Evolutionary conservation across 2,113 vertebrate species (phyloP), one percentile per base, ranked within the genome.

Genomic region (Tapirus terrestris): DNA sequence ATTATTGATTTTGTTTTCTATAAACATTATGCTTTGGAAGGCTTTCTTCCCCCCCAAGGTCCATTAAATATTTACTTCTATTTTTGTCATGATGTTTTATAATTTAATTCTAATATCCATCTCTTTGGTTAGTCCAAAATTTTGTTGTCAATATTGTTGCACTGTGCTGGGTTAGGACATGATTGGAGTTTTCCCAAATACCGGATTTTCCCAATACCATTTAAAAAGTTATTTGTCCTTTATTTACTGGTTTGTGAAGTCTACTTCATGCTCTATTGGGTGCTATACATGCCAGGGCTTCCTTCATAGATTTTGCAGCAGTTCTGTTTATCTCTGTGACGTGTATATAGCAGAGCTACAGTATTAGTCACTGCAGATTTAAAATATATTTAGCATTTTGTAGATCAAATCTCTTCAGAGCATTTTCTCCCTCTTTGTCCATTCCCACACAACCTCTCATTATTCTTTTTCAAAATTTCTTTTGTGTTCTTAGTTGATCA

Each of bases 61-160:
- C 43, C 33, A 82, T 82, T 81, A 67, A 76, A 60, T 80, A 80
- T 58, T 96, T 94, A 82, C n/a, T 68, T 58, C 43, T 87, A 43
- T 43, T 73, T 79, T 92, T 89, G 36, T 58, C 18, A 65, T 36
- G 5, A 1, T 21, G 51, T 91, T 91, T 86, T n/a, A 72, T 72
- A 95, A 92, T 89, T 95, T 84, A 48, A 31, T 65, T 89, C 45
- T 63, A 89, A 53, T 43, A 65, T 53, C 70, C 12, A 70, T 63
- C n/a, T 60, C 29, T 83, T 82, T 83, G 23, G 7, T 72, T 92
- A 13, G 9, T 83, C 18, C 18, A 63, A 25, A 36, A 82, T 45
- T 89, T 63, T 79, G 17, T 83, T 95, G 53, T 63, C n/a, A 65
- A 80, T 85, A 76, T 82, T 61, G 21, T 76, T 61, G 51, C 72